These are phyloP conservation scores for Tichodroma muraria DNA, from an alignment of 2,113 vertebrate genomes.

Conservation along the genomic window DNA sequence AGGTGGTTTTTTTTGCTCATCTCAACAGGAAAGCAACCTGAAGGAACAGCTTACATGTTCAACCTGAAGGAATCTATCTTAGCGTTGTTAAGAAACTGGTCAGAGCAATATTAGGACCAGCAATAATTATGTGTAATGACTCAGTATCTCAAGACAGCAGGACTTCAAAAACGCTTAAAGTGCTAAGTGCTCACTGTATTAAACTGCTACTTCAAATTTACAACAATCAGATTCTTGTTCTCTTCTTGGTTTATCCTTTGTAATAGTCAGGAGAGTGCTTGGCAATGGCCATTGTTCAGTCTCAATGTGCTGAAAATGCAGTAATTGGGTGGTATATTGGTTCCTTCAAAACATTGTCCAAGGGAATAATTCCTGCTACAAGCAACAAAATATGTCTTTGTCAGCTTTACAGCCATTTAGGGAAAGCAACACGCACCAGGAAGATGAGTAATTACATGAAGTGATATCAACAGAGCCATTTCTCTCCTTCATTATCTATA, in stretches of 20 bases:
- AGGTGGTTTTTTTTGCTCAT: neutral
- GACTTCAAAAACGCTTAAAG: neutral
- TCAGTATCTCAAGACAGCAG: neutral
- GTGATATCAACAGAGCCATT: neutral
- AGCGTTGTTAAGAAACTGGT: neutral
- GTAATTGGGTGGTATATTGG: neutral
- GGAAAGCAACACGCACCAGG: neutral
- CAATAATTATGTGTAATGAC: neutral
- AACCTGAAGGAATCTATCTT: neutral
- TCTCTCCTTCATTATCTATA: neutral
- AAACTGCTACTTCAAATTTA: neutral
- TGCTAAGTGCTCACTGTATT: neutral
- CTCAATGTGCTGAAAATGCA: neutral
- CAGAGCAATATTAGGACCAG: neutral
- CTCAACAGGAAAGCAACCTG: neutral
- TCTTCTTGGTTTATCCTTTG: neutral
- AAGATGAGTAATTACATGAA: neutral
- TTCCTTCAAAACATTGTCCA: neutral
- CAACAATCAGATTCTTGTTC: neutral
- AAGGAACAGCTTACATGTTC: neutral
- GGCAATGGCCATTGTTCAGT: neutral
- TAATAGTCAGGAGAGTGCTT: neutral
- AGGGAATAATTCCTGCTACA: neutral
- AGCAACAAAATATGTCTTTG: neutral
- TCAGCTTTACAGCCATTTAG: neutral